These are phyloP conservation scores for Azorinus chamasolen DNA, from an alignment of 2,888 invertebrate genomes.

Conservation along the genomic window DNA sequence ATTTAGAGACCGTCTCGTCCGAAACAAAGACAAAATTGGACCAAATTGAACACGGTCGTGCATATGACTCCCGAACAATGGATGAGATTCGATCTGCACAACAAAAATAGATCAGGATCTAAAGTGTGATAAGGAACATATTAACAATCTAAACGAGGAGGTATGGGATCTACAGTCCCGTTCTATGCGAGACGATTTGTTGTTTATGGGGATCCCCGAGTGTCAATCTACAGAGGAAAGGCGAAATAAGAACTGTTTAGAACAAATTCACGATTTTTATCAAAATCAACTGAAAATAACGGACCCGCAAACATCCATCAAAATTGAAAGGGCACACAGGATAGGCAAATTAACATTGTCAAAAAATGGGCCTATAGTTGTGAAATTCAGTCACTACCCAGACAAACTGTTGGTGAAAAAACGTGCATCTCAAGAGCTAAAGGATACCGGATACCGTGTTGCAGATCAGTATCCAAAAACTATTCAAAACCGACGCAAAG, in stretches of 20 bases:
- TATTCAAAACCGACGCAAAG: not conserved
- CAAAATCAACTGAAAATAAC: not conserved
- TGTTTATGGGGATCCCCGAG: conserved; percentile 18
- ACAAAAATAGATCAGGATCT: not conserved
- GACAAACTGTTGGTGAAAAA: conserved; percentile 11
- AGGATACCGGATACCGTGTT: no score
- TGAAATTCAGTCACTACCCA: conserved; percentile 5
- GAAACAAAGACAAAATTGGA: conserved; percentile 1
- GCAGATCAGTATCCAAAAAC: no score
- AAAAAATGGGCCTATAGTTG: conserved; percentile 1
- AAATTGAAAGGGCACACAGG: conserved; percentile 26
- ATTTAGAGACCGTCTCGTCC: not conserved
- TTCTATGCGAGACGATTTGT: conserved; percentile 29
- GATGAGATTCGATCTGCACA: conserved; percentile 18
- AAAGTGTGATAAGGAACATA: not conserved
- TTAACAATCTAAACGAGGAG: conserved; percentile 17
- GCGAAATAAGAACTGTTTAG: no score
- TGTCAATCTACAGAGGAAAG: not conserved
- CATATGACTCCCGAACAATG: conserved; percentile 7
- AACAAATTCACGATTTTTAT: no score
- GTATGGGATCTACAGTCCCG: conserved; percentile 29
- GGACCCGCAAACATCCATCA: no score
- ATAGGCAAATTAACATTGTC: conserved; percentile 13
- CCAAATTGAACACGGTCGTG: conserved; percentile 13
- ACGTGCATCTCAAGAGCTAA: not conserved